A percentile compares a stretch with the other conserved stretches of the same genome.
These are phyloP conservation scores for Tympanuchus pallidicinctus DNA, from an alignment of 2,113 vertebrate genomes.

Conservation along the genomic window DNA sequence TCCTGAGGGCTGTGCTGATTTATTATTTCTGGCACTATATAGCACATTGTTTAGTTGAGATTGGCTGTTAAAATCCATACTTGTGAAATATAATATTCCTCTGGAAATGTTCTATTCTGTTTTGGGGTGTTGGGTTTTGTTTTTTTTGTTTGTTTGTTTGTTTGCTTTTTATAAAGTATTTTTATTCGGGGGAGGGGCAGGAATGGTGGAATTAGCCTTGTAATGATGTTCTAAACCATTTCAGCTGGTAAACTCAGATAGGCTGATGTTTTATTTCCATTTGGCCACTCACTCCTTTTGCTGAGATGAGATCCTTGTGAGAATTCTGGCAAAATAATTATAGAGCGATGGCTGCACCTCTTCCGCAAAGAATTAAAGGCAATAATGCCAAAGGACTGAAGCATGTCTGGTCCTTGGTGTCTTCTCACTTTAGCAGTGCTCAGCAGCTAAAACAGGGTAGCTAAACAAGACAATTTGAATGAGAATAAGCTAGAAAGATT, in stretches of 20 bases:
- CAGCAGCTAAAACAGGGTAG: background rate
- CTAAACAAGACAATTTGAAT: background rate
- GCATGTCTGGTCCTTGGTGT: background rate
- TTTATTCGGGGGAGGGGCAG: slow-evolving; percentile 4
- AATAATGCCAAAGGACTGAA: background rate
- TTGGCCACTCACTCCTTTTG: background rate
- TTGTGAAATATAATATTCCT: slow-evolving; percentile 51
- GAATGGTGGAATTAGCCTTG: background rate
- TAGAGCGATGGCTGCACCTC: background rate
- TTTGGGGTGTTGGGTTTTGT: background rate
- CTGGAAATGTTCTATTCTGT: slow-evolving; percentile 27
- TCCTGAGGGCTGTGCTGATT: slow-evolving; percentile 30
- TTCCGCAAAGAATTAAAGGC: background rate
- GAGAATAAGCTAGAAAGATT: background rate
- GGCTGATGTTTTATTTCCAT: background rate
- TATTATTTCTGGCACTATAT: slow-evolving; percentile 26
- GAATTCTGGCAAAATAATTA: background rate
- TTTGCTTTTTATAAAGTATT: background rate
- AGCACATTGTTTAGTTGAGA: slow-evolving; percentile 46
- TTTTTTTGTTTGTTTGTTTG: background rate
- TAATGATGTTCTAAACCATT: slow-evolving; percentile 27
- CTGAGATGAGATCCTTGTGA: background rate
- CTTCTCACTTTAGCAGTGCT: background rate
- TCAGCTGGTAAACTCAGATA: slow-evolving; percentile 14
- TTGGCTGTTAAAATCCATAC: slow-evolving; percentile 57